Evolutionary conservation across 2,797 vertebrate genomes (phyloP).

Genomic region (Champsocephalus esox): DNA sequence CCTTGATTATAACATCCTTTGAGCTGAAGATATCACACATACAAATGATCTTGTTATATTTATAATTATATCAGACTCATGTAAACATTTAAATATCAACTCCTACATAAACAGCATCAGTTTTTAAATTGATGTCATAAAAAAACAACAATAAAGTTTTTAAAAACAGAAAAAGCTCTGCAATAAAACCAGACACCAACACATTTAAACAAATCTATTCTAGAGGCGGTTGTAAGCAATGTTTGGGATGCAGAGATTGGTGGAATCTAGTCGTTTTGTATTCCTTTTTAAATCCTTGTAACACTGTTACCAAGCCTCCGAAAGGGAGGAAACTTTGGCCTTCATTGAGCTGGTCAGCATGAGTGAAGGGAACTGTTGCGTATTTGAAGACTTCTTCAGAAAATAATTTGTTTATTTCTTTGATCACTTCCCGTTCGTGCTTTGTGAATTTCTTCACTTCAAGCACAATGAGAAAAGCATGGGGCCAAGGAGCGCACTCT

Average conservation of each 20-base stretch:
- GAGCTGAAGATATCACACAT: neutral
- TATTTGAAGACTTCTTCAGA: constrained; percentile 5
- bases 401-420: neutral
- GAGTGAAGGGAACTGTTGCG: constrained; percentile 37
- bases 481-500: constrained; percentile 33
- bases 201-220: too few relatives aligned
- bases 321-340: neutral
- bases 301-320: neutral
- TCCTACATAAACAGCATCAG: too few relatives aligned
- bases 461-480: constrained; percentile 24
- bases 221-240: too few relatives aligned
- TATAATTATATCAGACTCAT: neutral
- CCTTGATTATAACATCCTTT: too few relatives aligned
- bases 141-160: too few relatives aligned
- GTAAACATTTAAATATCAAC: too few relatives aligned
- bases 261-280: too few relatives aligned
- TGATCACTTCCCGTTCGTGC: constrained; percentile 4
- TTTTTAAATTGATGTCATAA: too few relatives aligned
- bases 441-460: constrained; percentile 41
- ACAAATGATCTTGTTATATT: neutral
- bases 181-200: neutral
- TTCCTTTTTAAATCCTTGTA: too few relatives aligned
- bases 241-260: too few relatives aligned
- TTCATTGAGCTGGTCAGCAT: constrained; percentile 48
- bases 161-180: too few relatives aligned